Base-by-base conservation (phyloP, 2,113 vertebrate species). In the Xiphorhynchus elegans region DNA sequence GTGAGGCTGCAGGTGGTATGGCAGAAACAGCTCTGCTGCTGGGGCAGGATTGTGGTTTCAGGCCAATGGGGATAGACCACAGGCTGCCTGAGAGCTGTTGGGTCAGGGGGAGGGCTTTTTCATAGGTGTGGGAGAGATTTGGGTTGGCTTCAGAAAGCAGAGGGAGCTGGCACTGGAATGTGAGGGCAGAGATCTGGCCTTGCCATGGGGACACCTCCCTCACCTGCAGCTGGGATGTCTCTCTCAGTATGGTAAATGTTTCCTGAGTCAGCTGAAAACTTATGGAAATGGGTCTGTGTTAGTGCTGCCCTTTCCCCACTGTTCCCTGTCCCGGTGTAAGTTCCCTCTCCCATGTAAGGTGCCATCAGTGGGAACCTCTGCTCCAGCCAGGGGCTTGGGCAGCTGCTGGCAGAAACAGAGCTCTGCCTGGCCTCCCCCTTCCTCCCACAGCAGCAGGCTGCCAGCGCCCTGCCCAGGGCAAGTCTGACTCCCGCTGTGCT, bases 391-490 rank as follows among this genome's bases (percentile, higher is more conserved):
- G 17, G 75, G 29, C 81, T 89, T 2, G 4, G 58, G 66, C 74
- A 69, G 66, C 69, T 5, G 4, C 69, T 87, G n/a, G 67, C 78
- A 77, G 59, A 69, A 83, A 60, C 7, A 7, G 58, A 74, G 24
- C 31, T 56, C 82, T 85, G 55, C 46, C 68, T 85, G 33, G 50
- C 55, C 47, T 96, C 17, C 6, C 17, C 25, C 15, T 81, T 53
- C 49, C 52, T 90, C 63, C 58, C 33, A 33, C 59, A 87, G 78
- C 74, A 29, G 46, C 3, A 2, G 74, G 53, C 18, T 75, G 29
- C 50, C 47, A 69, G 59, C 0, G 0, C 46, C 75, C 63, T 82
- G 59, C 37, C 53, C 1, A 2, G 39, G n/a, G 33, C 0, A 5
- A 68, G 49, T 79, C 44, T 55, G 47, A 21, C 93, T 70, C 66